Conservation (phyloP, 1,140 invertebrate species). For the Drosophila biarmipes region DNA sequence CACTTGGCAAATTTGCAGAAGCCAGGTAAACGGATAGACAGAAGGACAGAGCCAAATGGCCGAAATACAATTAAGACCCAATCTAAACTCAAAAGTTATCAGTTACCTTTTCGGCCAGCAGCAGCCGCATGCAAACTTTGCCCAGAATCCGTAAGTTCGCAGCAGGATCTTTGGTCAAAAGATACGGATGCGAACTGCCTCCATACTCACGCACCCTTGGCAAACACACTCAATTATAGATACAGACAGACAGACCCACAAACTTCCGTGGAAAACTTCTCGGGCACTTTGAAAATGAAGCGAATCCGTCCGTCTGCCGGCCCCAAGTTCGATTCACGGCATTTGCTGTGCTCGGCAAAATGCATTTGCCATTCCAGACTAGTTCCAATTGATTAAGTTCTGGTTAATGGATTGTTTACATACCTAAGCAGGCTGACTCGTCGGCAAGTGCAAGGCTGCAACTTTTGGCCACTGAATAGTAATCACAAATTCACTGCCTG, state of each 20-base stretch:
- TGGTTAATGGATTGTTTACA: constrained; percentile 81
- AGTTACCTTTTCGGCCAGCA: constrained; percentile 59
- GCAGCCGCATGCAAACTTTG: constrained; percentile 42
- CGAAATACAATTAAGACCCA: constrained; percentile 78
- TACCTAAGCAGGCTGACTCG: constrained; percentile 54
- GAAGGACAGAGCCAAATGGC: constrained; percentile 22
- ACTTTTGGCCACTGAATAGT: constrained; percentile 40
- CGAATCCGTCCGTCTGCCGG: constrained; percentile 32
- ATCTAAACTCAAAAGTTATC: constrained; percentile 75
- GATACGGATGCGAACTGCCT: constrained; percentile 55
- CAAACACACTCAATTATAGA: constrained; percentile 65
- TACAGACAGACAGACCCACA: constrained; percentile 32
- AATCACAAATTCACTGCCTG: constrained; percentile 42
- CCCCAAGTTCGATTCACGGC: constrained; percentile 42
- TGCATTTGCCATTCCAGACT: constrained; percentile 77
- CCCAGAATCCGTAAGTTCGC: constrained; percentile 32
- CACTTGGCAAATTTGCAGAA: constrained; percentile 66
- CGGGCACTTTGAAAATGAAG: constrained; percentile 60
- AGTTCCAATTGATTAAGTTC: constrained; percentile 81
- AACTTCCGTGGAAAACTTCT: constrained; percentile 49
- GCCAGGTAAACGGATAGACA: constrained; percentile 10
- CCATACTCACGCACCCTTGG: constrained; percentile 39
- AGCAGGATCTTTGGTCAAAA: constrained; percentile 61
- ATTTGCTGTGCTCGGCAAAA: constrained; percentile 67
- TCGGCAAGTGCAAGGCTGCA: constrained; percentile 34